Evolutionary conservation across 1,140 invertebrate genomes (phyloP).

Genomic region (Aphaenogaster ashmeadi): DNA sequence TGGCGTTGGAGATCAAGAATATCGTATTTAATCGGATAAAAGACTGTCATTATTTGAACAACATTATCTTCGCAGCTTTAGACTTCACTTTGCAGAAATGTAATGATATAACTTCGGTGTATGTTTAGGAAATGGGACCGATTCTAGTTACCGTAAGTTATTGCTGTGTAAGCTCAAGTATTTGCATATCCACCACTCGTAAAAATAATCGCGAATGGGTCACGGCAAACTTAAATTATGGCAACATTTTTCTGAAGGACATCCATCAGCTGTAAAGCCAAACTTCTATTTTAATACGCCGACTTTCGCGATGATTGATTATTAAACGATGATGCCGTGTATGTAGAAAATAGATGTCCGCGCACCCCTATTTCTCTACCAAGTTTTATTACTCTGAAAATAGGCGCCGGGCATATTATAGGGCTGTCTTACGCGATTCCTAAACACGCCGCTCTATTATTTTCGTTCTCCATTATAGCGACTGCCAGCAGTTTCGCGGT

Average conservation of each 20-base stretch:
- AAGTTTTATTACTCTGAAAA: slow-evolving; percentile 51
- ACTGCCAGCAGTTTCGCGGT: slow-evolving; percentile 13
- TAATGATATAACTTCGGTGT: not conserved
- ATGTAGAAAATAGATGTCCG: slow-evolving; percentile 48
- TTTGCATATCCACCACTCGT: not conserved
- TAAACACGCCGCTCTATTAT: slow-evolving; percentile 34
- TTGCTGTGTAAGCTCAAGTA: not conserved
- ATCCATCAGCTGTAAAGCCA: slow-evolving; percentile 53
- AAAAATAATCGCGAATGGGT: not conserved
- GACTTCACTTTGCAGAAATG: not conserved
- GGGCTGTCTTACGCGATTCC: slow-evolving; percentile 37
- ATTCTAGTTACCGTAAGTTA: not conserved
- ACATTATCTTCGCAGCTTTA: not conserved
- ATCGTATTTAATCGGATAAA: not conserved
- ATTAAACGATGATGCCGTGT: slow-evolving; percentile 47
- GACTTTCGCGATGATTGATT: slow-evolving; percentile 60
- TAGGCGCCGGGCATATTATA: slow-evolving; percentile 23
- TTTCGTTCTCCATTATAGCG: slow-evolving; percentile 44
- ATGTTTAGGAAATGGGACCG: not conserved
- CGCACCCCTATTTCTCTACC: slow-evolving; percentile 27
- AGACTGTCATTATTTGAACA: not conserved
- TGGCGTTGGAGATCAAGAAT: slow-evolving; percentile 15
- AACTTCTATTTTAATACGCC: slow-evolving; percentile 47
- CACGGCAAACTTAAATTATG: slow-evolving; percentile 47
- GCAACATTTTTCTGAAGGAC: slow-evolving; percentile 30